Conservation (phyloP, 2,797 vertebrate genomes). For the Enteromius afrohamiltoni region DNA sequence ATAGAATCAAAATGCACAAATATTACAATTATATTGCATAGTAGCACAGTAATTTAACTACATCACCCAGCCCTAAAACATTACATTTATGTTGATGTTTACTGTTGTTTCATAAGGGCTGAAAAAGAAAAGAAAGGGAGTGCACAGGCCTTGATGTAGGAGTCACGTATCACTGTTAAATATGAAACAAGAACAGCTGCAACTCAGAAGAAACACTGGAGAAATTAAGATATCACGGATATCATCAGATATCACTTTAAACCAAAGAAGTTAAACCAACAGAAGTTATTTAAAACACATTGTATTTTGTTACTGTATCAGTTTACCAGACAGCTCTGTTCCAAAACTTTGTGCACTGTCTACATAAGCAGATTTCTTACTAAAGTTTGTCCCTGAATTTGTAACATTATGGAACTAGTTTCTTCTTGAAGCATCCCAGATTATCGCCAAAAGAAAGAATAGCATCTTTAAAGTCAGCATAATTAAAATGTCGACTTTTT, state of each 20-base stretch:
- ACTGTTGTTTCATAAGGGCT: not conserved
- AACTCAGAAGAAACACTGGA: not conserved
- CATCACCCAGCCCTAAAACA: not conserved
- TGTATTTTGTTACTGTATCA: not conserved
- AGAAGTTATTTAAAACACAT: constrained; percentile 6
- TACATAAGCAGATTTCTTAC: not conserved
- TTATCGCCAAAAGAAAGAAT: not conserved
- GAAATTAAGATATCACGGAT: too few relatives aligned
- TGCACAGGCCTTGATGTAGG: not conserved
- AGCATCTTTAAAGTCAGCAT: not conserved
- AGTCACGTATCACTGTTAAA: not conserved
- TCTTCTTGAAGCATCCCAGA: not conserved
- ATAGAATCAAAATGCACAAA: not conserved
- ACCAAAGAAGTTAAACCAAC: not conserved
- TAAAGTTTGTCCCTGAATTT: too few relatives aligned
- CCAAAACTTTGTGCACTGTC: not conserved
- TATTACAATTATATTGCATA: not conserved
- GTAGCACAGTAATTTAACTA: not conserved
- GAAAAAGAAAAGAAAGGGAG: not conserved
- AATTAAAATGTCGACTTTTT: not conserved
- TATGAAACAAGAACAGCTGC: not conserved
- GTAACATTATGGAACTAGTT: not conserved
- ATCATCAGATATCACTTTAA: constrained; percentile 3
- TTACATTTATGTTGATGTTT: constrained; percentile 1
- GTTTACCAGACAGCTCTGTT: not conserved